These are phyloP conservation scores for Ciconia boyciana DNA, from an alignment of 2,113 vertebrate species.

Conservation along the genomic window DNA sequence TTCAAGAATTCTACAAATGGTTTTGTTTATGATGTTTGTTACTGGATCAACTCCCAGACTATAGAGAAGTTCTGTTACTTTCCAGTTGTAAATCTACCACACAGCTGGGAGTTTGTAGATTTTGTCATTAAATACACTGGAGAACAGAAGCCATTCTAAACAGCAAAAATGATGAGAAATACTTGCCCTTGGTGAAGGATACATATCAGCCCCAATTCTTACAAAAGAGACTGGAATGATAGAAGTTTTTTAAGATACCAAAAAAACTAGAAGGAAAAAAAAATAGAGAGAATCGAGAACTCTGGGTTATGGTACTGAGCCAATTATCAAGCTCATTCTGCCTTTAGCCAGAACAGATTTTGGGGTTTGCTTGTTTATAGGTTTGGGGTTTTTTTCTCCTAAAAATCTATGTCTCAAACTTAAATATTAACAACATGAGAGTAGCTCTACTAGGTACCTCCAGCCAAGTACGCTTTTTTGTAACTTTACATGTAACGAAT, in stretches of 20 bases:
- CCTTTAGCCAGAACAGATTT: background rate
- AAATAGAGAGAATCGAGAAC: background rate
- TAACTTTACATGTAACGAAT: background rate
- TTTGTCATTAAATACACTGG: constrained; percentile 19
- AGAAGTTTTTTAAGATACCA: background rate
- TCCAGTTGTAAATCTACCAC: background rate
- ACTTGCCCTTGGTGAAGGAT: constrained; percentile 11
- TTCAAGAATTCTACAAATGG: background rate
- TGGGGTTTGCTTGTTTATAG: background rate
- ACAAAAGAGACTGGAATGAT: background rate
- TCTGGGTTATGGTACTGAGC: background rate
- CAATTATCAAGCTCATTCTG: background rate
- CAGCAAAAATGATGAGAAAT: constrained; percentile 12
- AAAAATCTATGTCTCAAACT: background rate
- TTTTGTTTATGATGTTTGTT: background rate
- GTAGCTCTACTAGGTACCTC: background rate
- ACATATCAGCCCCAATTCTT: background rate
- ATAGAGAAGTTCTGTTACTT: background rate
- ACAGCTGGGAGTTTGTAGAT: background rate
- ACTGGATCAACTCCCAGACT: background rate
- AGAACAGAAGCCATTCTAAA: constrained; percentile 26
- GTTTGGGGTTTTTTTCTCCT: background rate
- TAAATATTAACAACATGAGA: background rate
- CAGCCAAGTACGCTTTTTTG: background rate
- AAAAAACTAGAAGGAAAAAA: background rate